Evolutionary conservation across 2,888 invertebrate genomes (phyloP).

Genomic region (Sycophila texana): DNA sequence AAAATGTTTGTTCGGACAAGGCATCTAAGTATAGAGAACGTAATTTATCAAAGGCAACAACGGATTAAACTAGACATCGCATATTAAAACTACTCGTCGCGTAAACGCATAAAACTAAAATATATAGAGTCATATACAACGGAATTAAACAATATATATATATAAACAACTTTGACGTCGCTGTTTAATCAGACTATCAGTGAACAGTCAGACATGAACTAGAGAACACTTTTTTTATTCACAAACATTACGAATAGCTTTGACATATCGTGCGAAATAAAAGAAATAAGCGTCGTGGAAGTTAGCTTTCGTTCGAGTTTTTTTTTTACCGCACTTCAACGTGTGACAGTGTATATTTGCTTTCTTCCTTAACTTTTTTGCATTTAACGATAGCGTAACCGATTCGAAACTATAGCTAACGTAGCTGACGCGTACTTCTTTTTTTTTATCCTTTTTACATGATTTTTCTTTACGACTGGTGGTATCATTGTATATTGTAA

Average conservation of each 20-base stretch:
- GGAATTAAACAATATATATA: conserved; percentile 20
- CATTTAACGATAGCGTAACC: not conserved
- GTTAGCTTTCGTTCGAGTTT: conserved; percentile 12
- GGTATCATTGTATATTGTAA: not conserved
- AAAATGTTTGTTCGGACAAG: not conserved
- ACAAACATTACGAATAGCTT: not conserved
- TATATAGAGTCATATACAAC: not conserved
- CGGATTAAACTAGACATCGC: conserved; percentile 25
- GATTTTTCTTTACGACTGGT: not conserved
- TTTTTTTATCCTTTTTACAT: not conserved
- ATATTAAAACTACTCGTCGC: conserved; percentile 9
- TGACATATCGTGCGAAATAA: not conserved
- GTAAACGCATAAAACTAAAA: conserved; percentile 2
- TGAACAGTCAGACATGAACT: conserved; percentile 22
- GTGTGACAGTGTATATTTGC: not conserved
- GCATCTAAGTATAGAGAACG: conserved; percentile 16
- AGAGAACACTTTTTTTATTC: conserved; percentile 4
- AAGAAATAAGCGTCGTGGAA: conserved; percentile 30
- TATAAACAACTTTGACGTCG: not conserved
- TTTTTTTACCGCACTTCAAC: not conserved
- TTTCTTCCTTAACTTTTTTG: not conserved
- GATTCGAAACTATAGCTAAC: conserved; percentile 9
- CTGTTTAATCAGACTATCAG: conserved; percentile 26
- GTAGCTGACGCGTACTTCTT: conserved; percentile 16
- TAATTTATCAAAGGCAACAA: conserved; percentile 38